Base-by-base conservation (phyloP, 2,113 vertebrate genomes). In the Delphinus delphis region DNA sequence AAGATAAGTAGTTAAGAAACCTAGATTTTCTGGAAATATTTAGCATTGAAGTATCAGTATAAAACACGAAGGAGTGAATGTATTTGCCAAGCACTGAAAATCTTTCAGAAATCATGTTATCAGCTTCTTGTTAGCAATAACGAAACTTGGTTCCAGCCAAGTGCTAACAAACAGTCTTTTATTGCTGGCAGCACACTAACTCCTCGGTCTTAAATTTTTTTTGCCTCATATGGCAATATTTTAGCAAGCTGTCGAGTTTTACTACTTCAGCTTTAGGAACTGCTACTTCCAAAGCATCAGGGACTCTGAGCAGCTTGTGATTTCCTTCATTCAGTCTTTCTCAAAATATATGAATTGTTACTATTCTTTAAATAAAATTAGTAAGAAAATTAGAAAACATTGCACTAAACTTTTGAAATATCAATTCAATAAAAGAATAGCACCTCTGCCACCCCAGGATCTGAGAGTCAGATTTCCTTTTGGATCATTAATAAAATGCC, bases 171-270 rank as follows among this genome's bases (percentile, higher is more conserved):
- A 85, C 94, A 97, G 91, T 88, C 98, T 97, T 98, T 98, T 98
- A 98, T 99, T 98, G 92, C 96, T 83, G 94, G 88, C 70, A 95
- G 97, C 77, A 91, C 97, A 97, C 95, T 97, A 97, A 95, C 85
- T 98, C 96, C 96, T 98, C 38, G 84, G 86, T 89, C 88, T 92
- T 97, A 97, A 98, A 96, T 96, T 98, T 98, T 98, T 98, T 97
- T 95, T 13, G 9, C 82, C 93, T 98, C 97, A 97, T 97, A 97
- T 97, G 97, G 98, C 97, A 98, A 93, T 99, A 98, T 99, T 98
- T 98, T 98, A 98, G 96, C 93, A 98, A 98, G 97, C 89, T 98
- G 93, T 77, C 98, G 98, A 98, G 95, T 98, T 98, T 98, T 98
- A 95, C 97, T 96, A 95, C 96, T 96, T 92, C 95, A 98, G 96